These are phyloP conservation scores for Valencia hispanica DNA, from an alignment of 2,797 vertebrate species.

Conservation along the genomic window DNA sequence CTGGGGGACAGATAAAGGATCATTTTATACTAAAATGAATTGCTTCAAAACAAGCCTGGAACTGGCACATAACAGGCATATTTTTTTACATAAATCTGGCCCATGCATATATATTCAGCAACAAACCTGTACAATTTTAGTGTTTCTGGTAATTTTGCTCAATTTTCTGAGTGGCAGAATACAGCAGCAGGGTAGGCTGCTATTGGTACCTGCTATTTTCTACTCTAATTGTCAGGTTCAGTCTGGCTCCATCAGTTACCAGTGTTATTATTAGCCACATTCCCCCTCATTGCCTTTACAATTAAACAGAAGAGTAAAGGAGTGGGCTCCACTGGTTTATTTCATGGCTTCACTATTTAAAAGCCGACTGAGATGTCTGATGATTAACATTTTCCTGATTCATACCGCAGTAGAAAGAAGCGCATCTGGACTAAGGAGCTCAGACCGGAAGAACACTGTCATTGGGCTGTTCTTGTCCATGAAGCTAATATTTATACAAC, in stretches of 20 bases:
- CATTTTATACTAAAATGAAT: no score
- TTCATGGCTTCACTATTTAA: not conserved
- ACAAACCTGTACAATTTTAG: no score
- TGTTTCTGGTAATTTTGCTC: no score
- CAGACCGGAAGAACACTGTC: not conserved
- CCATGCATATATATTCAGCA: no score
- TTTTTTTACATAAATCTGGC: no score
- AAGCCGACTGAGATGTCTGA: not conserved
- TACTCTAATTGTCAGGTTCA: not conserved
- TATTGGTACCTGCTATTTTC: not conserved
- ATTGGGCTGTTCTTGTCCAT: not conserved
- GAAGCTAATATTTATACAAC: no score
- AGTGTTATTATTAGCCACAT: not conserved
- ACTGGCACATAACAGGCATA: no score
- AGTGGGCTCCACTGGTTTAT: not conserved
- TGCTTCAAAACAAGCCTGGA: no score
- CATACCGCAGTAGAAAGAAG: not conserved
- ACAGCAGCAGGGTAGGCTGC: not conserved
- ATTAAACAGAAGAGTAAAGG: not conserved
- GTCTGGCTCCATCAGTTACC: not conserved
- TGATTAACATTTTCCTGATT: not conserved
- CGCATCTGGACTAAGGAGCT: not conserved
- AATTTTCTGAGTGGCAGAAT: not conserved
- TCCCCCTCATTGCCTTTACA: not conserved
- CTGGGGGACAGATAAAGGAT: no score